Conservation (phyloP, 1,140 invertebrate genomes). For the Scaptomyza graminum region DNA sequence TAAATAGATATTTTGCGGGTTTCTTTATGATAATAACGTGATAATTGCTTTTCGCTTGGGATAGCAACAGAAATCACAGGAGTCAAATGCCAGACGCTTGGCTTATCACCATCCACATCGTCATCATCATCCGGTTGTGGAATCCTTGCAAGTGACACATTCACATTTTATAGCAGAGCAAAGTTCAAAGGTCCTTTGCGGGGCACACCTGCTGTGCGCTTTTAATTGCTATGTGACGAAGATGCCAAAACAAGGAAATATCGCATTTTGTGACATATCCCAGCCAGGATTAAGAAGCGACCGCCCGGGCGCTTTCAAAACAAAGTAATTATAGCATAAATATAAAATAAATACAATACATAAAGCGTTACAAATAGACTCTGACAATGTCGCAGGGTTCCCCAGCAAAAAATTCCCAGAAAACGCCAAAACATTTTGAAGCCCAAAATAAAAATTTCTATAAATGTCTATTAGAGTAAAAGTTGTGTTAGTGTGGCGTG, state of each 20-base stretch:
- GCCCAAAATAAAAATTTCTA: slow-evolving; percentile 8
- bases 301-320: slow-evolving; percentile 65
- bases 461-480: slow-evolving; percentile 24
- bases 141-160: slow-evolving; percentile 83
- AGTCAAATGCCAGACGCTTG: slow-evolving; percentile 8
- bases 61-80: slow-evolving; percentile 7
- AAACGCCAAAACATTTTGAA: slow-evolving; percentile 59
- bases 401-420: slow-evolving; percentile 28
- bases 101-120: slow-evolving; percentile 6
- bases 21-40: slow-evolving; percentile 73
- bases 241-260: slow-evolving; percentile 34
- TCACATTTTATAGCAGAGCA: slow-evolving; percentile 64
- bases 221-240: slow-evolving; percentile 80
- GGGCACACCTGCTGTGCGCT: slow-evolving; percentile 74
- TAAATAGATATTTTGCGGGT: slow-evolving; percentile 42
- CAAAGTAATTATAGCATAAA: slow-evolving; percentile 68
- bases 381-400: slow-evolving; percentile 36
- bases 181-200: slow-evolving; percentile 71
- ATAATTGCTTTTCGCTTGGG: slow-evolving; percentile 71
- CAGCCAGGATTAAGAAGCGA: slow-evolving; percentile 50
- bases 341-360: slow-evolving; percentile 25
- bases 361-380: slow-evolving; percentile 42
- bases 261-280: slow-evolving; percentile 10
- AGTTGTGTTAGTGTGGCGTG: slow-evolving; percentile 75
- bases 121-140: slow-evolving; percentile 60